phyloP scores from a whole-genome alignment of 2,888 invertebrate genomes.

The Watsonalla cultraria region DNA sequence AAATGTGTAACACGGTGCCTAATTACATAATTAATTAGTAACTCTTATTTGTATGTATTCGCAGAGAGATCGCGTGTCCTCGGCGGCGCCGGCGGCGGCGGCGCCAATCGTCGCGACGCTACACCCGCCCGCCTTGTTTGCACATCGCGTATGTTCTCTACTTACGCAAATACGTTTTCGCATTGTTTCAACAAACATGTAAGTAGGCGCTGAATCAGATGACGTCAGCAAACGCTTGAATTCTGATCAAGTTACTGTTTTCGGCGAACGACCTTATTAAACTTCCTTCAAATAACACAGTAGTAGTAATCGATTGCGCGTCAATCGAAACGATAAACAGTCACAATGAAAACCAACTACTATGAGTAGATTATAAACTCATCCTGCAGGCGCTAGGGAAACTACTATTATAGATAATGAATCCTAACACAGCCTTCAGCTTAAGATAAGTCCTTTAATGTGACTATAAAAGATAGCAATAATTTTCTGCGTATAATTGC shows the following conservation, averaged over 20 bases:
- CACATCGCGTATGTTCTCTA: constrained; percentile 62
- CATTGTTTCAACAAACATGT: constrained; percentile 56
- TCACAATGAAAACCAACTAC: neutral
- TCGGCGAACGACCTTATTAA: constrained; percentile 11
- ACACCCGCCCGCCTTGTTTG: constrained; percentile 47
- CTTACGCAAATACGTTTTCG: constrained; percentile 63
- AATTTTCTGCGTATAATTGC: no score
- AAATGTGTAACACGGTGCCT: neutral
- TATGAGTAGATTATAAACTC: neutral
- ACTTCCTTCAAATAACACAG: constrained; percentile 14
- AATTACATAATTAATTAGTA: constrained; percentile 4
- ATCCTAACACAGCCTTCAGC: no score
- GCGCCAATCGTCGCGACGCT: constrained; percentile 53
- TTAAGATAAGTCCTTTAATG: no score
- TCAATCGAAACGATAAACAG: neutral
- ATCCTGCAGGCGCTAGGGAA: no score
- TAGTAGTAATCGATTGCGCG: neutral
- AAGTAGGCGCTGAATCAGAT: constrained; percentile 32
- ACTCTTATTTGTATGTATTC: constrained; percentile 29
- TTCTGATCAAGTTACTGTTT: constrained; percentile 15
- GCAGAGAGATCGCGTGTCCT: constrained; percentile 39
- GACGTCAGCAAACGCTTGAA: constrained; percentile 28
- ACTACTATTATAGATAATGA: no score
- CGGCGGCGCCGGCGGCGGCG: constrained; percentile 33
- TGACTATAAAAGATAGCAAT: no score